Percentiles rank a stretch among this genome's conserved stretches.
These are phyloP conservation scores for Saxidomus purpurata DNA, from an alignment of 1,140 invertebrate species.

Conservation along the genomic window DNA sequence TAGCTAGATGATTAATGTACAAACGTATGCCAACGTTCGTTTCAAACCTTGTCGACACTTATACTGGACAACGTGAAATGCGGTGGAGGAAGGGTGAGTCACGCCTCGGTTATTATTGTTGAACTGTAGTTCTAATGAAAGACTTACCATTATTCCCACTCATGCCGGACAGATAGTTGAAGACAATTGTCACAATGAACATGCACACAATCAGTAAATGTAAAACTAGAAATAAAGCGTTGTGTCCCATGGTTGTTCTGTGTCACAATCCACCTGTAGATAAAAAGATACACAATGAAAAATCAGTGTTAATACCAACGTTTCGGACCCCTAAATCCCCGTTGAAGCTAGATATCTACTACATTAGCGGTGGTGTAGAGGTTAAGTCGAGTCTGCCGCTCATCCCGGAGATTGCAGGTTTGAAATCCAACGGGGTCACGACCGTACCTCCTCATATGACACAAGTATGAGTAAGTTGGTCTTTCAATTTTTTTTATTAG, in stretches of 20 bases:
- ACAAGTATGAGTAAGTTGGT: too few species aligned
- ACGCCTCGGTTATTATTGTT: not conserved
- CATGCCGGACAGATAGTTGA: conserved; percentile 43
- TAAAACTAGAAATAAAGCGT: not conserved
- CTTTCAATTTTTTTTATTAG: too few species aligned
- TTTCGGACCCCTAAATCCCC: too few species aligned
- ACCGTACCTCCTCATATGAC: too few species aligned
- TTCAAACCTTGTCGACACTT: not conserved
- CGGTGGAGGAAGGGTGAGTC: not conserved
- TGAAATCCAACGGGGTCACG: too few species aligned
- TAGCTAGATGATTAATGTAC: not conserved
- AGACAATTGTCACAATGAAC: conserved; percentile 41
- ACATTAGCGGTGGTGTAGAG: too few species aligned
- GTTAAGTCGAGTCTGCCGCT: too few species aligned
- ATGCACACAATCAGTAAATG: not conserved
- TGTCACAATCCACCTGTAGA: too few species aligned
- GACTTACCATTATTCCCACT: not conserved
- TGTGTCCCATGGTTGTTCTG: conserved; percentile 54
- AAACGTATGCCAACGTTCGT: not conserved
- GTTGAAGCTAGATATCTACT: too few species aligned
- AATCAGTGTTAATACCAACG: too few species aligned
- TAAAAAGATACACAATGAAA: too few species aligned
- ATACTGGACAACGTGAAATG: not conserved
- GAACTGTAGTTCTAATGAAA: not conserved
- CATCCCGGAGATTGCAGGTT: too few species aligned